Conservation (phyloP, 2,113 vertebrate species). For the Myiopsitta monachus region DNA sequence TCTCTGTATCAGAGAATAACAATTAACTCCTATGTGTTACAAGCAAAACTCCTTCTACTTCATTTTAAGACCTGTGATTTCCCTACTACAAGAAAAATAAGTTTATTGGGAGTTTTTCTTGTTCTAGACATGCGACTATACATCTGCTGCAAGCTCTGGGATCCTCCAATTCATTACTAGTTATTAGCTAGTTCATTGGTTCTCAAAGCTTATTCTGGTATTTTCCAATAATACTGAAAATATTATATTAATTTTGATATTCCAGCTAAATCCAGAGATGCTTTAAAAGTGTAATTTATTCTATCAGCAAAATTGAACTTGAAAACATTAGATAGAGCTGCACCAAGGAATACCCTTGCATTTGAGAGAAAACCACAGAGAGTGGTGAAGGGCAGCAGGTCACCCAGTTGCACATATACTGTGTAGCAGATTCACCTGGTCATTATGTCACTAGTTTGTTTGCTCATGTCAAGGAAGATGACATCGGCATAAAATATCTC, state of each 20-base stretch:
- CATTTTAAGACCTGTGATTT: background rate
- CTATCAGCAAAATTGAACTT: background rate
- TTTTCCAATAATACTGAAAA: background rate
- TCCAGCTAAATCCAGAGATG: background rate
- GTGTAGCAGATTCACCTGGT: background rate
- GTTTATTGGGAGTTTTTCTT: background rate
- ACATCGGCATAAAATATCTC: background rate
- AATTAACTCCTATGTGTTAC: background rate
- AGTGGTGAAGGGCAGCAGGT: accelerated
- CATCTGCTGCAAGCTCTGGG: background rate
- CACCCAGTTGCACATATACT: background rate
- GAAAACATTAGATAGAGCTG: background rate
- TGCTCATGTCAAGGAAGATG: background rate
- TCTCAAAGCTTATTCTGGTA: background rate
- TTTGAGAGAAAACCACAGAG: background rate
- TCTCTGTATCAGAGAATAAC: background rate
- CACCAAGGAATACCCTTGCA: accelerated
- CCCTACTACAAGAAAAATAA: background rate
- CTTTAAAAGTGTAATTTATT: background rate
- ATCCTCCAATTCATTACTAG: background rate
- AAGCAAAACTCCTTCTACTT: background rate
- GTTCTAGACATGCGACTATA: background rate
- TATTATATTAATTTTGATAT: background rate
- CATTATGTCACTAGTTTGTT: background rate
- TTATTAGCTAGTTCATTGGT: background rate